Percentiles rank a stretch among this genome's conserved stretches.
Conservation (phyloP, 2,113 vertebrate species). For the Furnarius figulus region DNA sequence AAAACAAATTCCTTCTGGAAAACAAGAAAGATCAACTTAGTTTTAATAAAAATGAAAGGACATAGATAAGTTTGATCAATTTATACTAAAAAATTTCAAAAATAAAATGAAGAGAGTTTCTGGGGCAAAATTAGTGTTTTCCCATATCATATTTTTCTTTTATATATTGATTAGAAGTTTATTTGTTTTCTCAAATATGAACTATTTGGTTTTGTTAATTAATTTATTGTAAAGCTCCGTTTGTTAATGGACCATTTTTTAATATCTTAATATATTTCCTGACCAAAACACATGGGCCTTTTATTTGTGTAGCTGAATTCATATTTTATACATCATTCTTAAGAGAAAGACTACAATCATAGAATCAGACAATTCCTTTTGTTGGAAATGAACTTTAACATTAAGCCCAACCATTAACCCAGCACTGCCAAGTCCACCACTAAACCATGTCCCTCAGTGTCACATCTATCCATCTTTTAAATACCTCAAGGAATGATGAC, state of each 20-base stretch:
- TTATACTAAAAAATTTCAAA: not conserved
- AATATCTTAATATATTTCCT: not conserved
- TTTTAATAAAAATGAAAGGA: not conserved
- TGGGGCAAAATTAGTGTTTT: not conserved
- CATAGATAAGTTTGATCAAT: not conserved
- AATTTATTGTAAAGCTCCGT: not conserved
- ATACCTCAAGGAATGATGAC: not conserved
- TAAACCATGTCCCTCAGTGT: too few relatives aligned
- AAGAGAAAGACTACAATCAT: not conserved
- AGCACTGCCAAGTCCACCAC: not conserved
- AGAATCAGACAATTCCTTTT: not conserved
- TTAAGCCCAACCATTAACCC: not conserved
- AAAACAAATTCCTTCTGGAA: not conserved
- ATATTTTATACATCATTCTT: not conserved
- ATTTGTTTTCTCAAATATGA: not conserved
- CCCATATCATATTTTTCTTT: not conserved
- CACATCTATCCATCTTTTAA: not conserved
- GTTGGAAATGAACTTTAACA: not conserved
- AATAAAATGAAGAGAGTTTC: not conserved
- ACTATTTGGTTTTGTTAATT: not conserved
- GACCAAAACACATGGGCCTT: not conserved
- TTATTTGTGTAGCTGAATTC: not conserved
- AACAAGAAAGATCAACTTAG: not conserved
- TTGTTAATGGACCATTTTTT: not conserved
- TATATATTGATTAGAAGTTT: not conserved